Base-by-base conservation (phyloP, 2,888 invertebrate genomes). In the Antitype chi region DNA sequence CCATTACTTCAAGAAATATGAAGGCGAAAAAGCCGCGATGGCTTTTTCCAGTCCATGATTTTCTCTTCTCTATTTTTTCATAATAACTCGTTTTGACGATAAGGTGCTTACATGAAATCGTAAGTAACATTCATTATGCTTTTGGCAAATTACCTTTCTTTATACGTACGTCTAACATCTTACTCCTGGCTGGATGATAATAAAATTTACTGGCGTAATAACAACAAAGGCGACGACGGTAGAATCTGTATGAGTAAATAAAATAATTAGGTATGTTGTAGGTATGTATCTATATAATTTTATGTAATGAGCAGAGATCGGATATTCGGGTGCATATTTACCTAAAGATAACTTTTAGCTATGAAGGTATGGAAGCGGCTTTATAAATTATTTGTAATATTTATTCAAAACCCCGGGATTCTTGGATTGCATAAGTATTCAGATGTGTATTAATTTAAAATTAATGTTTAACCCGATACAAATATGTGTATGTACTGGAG, bases 31-130 rank as follows among this genome's bases (percentile, higher is more conserved):
- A 52, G 11, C 52, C 15, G 20, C 64, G 47, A 59, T 38, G 57
- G 55, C 66, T 84, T 84, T 81, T 82, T 72, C 80, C 62, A 80
- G 66, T 64, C 70, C 43, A 69, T 70, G 71, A 82, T 80, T 82
- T 75, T 59, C 52, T 80, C 8, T 67, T 25, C 66, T 80, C 64
- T 23, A 38, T 80, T 74, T 79, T 82, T 72, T 83, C 57, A 63
- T 74, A 71, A 71, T 73, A 83, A 68, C 74, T 70, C 28, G 28
- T 57, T 62, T 68, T 53, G 57, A 32, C n/a, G 53, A 4, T 67
- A 78, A 66, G 72, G 57, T 70, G 67, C 73, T 83, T 70, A 83
- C 73, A 68, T 63, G 70, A 17, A 70, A 73, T 70, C 73, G 38
- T 74, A 74, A 70, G 67, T 63, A 67, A 67, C 28, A 23, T 78